A percentile compares a stretch with the other conserved stretches of the same genome.
These are phyloP conservation scores for Elymnias hypermnestra DNA, from an alignment of 1,140 invertebrate genomes.

Conservation along the genomic window DNA sequence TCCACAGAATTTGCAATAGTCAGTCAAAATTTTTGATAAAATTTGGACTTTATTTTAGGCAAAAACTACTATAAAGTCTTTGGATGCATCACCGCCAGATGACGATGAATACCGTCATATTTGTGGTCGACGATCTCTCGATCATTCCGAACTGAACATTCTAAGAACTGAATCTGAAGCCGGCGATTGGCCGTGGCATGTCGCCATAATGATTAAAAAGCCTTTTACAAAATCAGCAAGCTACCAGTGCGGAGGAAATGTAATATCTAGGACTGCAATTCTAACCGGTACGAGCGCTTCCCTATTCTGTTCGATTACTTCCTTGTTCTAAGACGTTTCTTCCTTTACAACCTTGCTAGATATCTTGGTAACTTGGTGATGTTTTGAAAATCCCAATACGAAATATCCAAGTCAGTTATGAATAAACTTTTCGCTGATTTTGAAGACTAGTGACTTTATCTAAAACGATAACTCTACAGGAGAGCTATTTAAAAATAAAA, in stretches of 20 bases:
- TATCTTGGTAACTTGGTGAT: too few species aligned
- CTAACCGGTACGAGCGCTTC: constrained; percentile 50
- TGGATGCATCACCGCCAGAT: constrained; percentile 31
- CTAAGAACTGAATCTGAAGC: constrained; percentile 61
- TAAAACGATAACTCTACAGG: too few species aligned
- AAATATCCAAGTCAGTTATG: too few species aligned
- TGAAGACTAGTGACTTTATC: too few species aligned
- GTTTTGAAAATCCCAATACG: too few species aligned
- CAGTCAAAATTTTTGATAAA: too few species aligned
- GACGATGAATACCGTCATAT: constrained; percentile 32
- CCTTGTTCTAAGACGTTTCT: constrained; percentile 3
- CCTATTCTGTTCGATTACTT: constrained; percentile 10
- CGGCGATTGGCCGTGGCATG: constrained; percentile 94
- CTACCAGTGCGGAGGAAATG: constrained; percentile 67
- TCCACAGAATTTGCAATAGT: too few species aligned
- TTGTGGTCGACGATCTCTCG: constrained; percentile 53
- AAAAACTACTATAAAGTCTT: constrained; percentile 37
- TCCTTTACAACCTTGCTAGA: too few species aligned
- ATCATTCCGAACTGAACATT: constrained; percentile 53
- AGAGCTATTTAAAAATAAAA: too few species aligned
- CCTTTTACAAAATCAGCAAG: constrained; percentile 40
- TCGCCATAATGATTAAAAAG: constrained; percentile 86
- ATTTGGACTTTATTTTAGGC: constrained; percentile 19
- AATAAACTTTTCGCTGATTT: too few species aligned
- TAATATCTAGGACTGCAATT: constrained; percentile 59